Evolutionary conservation across 2,797 vertebrate species (phyloP).

Genomic region (Botia almorhae): DNA sequence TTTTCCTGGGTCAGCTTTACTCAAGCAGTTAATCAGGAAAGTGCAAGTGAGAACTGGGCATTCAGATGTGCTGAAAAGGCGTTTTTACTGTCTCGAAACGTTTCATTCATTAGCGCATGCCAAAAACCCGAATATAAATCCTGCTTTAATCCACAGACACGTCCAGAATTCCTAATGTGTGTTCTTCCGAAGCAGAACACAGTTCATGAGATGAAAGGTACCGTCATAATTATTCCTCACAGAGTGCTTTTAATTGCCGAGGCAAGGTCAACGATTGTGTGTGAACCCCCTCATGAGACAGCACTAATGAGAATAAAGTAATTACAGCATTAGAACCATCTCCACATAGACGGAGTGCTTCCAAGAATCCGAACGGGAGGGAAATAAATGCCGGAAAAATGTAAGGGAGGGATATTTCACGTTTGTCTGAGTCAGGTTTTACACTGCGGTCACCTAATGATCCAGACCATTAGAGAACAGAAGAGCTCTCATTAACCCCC

Average conservation of each 20-base stretch:
- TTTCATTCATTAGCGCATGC: conserved; percentile 49
- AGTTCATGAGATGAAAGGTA: conserved; percentile 52
- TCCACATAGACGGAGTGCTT: no score
- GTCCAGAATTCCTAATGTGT: conserved; percentile 38
- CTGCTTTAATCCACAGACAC: conserved; percentile 41
- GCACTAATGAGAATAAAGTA: conserved; percentile 50
- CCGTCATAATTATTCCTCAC: conserved; percentile 55
- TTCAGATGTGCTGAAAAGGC: conserved; percentile 33
- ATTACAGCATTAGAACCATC: conserved; percentile 35
- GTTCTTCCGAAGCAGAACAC: conserved; percentile 18
- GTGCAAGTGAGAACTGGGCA: conserved; percentile 8
- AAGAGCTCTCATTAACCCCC: conserved; percentile 51
- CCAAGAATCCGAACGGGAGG: not conserved
- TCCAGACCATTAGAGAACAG: conserved; percentile 44
- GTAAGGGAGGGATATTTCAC: no score
- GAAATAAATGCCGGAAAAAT: no score
- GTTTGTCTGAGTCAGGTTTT: conserved; percentile 57
- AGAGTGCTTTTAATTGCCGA: conserved; percentile 60
- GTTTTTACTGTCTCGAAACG: conserved; percentile 33
- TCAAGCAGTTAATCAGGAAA: conserved; percentile 40
- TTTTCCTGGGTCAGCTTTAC: conserved; percentile 36
- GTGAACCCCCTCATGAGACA: conserved; percentile 29
- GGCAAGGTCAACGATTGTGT: conserved; percentile 58
- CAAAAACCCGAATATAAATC: conserved; percentile 54
- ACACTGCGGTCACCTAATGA: conserved; percentile 52